phyloP scores from a whole-genome alignment of 2,113 vertebrate genomes.

The Balaenoptera acutorostrata region DNA sequence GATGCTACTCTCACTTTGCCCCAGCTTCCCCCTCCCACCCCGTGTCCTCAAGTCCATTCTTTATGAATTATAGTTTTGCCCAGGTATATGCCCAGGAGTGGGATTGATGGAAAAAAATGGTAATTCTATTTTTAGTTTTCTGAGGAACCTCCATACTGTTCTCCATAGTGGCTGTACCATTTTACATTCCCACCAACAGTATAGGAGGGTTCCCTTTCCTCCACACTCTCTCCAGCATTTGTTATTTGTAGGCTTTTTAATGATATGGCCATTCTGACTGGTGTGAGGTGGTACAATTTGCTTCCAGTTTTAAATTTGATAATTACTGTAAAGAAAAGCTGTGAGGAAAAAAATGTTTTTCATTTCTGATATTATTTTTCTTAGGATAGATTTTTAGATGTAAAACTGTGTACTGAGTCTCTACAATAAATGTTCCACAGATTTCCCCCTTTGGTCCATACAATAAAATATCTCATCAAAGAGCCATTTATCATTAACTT shows the following conservation, averaged over 20 bases:
- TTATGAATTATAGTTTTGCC: neutral
- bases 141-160: neutral
- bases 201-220: neutral
- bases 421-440: neutral
- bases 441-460: neutral
- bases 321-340: neutral
- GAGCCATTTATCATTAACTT: neutral
- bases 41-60: too few relatives aligned
- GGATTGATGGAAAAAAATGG: neutral
- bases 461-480: neutral
- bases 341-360: neutral
- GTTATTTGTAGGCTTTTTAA: neutral
- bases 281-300: neutral
- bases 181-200: neutral
- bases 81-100: neutral
- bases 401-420: neutral
- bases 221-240: neutral
- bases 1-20: too few relatives aligned
- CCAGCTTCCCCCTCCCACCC: too few relatives aligned
- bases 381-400: neutral
- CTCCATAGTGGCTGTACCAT: neutral
- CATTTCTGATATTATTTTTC: neutral
- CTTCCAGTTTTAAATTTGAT: neutral
- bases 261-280: neutral
- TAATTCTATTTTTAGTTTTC: neutral